A percentile compares a stretch with the other conserved stretches of the same genome.
These are phyloP conservation scores for Mus pahari DNA, from an alignment of 2,113 vertebrate species.

Conservation along the genomic window DNA sequence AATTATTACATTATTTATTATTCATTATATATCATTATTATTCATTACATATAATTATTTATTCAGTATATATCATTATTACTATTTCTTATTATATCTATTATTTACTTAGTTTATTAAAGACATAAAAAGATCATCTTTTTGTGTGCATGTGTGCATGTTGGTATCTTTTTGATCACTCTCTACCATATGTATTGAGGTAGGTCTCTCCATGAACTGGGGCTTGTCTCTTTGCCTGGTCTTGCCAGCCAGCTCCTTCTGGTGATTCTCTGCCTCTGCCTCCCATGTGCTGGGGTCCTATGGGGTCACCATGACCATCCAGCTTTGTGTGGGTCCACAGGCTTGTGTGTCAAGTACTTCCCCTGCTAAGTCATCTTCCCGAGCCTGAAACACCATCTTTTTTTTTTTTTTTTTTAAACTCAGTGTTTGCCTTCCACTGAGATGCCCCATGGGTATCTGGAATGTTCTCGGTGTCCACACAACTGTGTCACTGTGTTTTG, in stretches of 20 bases:
- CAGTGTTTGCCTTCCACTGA: not conserved
- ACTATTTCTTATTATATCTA: too few species aligned
- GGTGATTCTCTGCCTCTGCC: not conserved
- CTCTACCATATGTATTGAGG: not conserved
- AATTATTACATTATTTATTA: not conserved
- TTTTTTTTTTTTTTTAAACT: too few species aligned
- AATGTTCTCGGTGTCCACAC: not conserved
- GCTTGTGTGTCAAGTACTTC: not conserved
- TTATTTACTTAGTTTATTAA: not conserved
- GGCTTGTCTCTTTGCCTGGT: not conserved
- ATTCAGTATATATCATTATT: not conserved
- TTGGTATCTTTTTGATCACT: not conserved
- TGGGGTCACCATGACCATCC: not conserved
- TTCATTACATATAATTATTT: not conserved
- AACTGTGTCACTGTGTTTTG: not conserved
- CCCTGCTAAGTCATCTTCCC: not conserved
- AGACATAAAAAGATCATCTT: not conserved
- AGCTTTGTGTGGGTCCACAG: not conserved
- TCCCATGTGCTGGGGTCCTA: not conserved
- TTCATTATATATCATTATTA: not conserved
- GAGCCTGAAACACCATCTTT: not conserved
- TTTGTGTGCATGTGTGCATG: not conserved
- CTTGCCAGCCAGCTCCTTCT: too few species aligned
- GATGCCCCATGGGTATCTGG: not conserved
- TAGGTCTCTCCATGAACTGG: not conserved